Evolutionary conservation across 2,888 invertebrate species (phyloP).

Genomic region (Acanthosepion lycidas): DNA sequence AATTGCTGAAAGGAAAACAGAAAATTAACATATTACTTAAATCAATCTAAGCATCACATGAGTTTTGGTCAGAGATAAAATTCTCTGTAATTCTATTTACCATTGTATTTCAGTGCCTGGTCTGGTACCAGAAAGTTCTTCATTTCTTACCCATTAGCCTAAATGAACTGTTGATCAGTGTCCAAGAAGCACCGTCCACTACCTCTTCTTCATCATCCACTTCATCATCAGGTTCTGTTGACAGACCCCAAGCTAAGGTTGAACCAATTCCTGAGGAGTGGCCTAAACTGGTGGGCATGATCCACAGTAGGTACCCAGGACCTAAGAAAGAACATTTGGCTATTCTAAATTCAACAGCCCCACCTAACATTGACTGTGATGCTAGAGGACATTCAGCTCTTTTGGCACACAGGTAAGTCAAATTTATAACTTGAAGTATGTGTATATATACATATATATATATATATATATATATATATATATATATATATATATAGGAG

Average conservation of each 20-base stretch:
- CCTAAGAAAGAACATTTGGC: slow-evolving; percentile 59
- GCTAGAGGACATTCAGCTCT: background rate
- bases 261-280: slow-evolving; percentile 54
- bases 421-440: background rate
- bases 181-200: slow-evolving; percentile 4
- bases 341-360: slow-evolving; percentile 52
- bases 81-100: background rate
- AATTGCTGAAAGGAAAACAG: too few species aligned
- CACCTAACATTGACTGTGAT: slow-evolving; percentile 42
- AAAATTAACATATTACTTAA: background rate
- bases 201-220: slow-evolving; percentile 1
- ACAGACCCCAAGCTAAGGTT: background rate
- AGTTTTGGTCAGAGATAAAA: background rate
- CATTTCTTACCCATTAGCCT: background rate
- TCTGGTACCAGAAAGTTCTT: slow-evolving; percentile 46
- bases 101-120: slow-evolving; percentile 37
- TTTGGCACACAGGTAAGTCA: background rate
- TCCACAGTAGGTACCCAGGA: slow-evolving; percentile 57
- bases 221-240: slow-evolving; percentile 23
- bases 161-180: background rate
- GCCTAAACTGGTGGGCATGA: slow-evolving; percentile 55
- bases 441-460: too few species aligned
- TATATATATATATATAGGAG: too few species aligned
- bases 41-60: background rate
- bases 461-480: too few species aligned